A percentile compares a stretch with the other conserved stretches of the same genome.
These are phyloP conservation scores for Delichon dasypus DNA, from an alignment of 2,797 vertebrate species.

Conservation along the genomic window DNA sequence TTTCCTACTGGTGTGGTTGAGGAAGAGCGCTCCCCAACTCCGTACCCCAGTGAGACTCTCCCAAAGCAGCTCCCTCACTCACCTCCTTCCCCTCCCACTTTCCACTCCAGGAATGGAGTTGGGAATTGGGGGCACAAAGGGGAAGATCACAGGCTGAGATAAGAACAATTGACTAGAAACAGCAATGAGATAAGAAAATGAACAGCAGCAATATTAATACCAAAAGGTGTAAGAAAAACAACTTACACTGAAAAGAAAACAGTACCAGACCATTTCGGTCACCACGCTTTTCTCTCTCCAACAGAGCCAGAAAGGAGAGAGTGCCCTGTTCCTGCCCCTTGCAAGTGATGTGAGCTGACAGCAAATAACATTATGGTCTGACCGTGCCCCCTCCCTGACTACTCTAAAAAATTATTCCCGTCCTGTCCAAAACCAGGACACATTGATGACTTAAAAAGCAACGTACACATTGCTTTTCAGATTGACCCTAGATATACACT, in stretches of 20 bases:
- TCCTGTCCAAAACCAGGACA: background rate
- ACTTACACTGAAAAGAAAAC: rapidly evolving
- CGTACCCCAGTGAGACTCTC: background rate
- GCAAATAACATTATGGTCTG: background rate
- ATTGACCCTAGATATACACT: background rate
- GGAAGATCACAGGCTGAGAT: background rate
- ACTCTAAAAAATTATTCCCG: background rate
- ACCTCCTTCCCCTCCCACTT: background rate
- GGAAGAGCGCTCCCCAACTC: background rate
- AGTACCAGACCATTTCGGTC: background rate
- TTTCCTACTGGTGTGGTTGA: background rate
- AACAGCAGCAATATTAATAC: background rate
- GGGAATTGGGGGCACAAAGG: background rate
- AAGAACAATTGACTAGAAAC: background rate
- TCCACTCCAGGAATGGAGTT: background rate
- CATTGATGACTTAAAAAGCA: background rate
- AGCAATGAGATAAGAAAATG: background rate
- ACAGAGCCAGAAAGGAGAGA: background rate
- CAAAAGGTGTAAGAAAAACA: background rate
- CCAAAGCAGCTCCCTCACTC: too few species aligned
- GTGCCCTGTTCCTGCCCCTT: too few species aligned
- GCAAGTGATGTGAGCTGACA: background rate
- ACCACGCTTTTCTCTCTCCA: background rate
- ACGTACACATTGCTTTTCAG: background rate
- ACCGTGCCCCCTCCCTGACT: background rate